These are phyloP conservation scores for Malurus melanocephalus DNA, from an alignment of 2,113 vertebrate genomes.

Conservation along the genomic window DNA sequence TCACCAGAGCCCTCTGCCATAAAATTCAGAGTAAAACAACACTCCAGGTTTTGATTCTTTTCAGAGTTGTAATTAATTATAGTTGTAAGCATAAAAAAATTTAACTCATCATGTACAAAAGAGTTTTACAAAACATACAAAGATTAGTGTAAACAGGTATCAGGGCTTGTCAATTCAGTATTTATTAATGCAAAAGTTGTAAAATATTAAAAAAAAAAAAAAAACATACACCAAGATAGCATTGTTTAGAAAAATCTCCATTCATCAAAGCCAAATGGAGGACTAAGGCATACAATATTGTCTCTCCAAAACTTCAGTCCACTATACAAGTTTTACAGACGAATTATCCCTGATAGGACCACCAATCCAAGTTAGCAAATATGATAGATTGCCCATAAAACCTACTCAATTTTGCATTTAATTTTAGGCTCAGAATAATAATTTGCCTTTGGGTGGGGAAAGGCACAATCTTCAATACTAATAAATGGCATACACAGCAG, in stretches of 20 bases:
- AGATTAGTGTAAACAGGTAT: neutral
- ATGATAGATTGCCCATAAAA: neutral
- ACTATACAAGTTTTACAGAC: neutral
- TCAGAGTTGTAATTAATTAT: neutral
- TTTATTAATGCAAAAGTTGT: neutral
- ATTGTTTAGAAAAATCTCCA: neutral
- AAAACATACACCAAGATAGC: neutral
- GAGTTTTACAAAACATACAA: neutral
- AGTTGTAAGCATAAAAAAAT: neutral
- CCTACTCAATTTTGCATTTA: neutral
- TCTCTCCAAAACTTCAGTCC: neutral
- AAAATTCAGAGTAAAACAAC: neutral
- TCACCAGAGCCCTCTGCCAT: neutral
- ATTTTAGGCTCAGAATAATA: neutral
- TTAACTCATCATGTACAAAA: neutral
- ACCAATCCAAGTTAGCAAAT: neutral
- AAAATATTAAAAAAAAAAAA: neutral
- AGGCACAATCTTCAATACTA: neutral
- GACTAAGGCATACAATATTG: neutral
- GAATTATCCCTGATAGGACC: neutral
- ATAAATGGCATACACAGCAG: neutral
- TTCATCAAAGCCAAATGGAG: neutral
- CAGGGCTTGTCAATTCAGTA: neutral
- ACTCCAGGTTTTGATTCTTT: neutral
- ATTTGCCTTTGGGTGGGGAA: neutral